These are phyloP conservation scores for Rhyacophila brunnea DNA, from an alignment of 1,140 invertebrate genomes.

Conservation along the genomic window DNA sequence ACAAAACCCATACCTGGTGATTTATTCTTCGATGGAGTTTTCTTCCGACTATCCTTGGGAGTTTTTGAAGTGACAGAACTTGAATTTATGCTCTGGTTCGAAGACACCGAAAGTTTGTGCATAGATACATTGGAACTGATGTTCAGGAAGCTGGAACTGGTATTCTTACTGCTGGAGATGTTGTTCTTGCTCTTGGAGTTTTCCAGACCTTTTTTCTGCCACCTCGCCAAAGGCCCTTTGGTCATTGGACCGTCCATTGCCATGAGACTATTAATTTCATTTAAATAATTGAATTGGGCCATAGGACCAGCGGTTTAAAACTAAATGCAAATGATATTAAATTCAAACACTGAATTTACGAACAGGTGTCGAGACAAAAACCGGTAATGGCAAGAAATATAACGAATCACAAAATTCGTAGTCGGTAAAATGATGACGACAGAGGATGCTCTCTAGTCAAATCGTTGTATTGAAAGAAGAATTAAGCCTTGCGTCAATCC, in stretches of 20 bases:
- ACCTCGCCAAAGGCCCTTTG: slow-evolving; percentile 74
- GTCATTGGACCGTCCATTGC: slow-evolving; percentile 74
- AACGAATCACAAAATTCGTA: no score
- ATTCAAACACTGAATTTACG: no score
- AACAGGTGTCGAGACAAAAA: no score
- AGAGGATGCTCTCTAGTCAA: no score
- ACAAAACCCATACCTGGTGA: slow-evolving; percentile 55
- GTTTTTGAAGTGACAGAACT: slow-evolving; percentile 49
- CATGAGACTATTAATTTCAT: slow-evolving; percentile 73
- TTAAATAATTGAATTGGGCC: slow-evolving; percentile 76
- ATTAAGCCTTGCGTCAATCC: no score
- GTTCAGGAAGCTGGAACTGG: slow-evolving; percentile 45
- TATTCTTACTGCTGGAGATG: slow-evolving; percentile 46
- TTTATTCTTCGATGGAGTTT: slow-evolving; percentile 70
- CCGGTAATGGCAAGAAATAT: no score
- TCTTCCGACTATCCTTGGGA: slow-evolving; percentile 51
- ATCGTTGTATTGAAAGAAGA: no score
- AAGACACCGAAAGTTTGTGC: slow-evolving; percentile 57
- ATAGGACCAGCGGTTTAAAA: slow-evolving; percentile 45
- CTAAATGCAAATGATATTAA: not conserved
- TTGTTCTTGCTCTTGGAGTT: slow-evolving; percentile 42
- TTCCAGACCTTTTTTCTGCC: slow-evolving; percentile 67
- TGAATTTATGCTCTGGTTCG: slow-evolving; percentile 54
- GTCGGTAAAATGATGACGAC: no score
- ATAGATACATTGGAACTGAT: slow-evolving; percentile 56